Percentiles rank a stretch among this genome's conserved stretches.
These are phyloP conservation scores for Drosophila kikkawai DNA, from an alignment of 1,140 invertebrate species.

Conservation along the genomic window DNA sequence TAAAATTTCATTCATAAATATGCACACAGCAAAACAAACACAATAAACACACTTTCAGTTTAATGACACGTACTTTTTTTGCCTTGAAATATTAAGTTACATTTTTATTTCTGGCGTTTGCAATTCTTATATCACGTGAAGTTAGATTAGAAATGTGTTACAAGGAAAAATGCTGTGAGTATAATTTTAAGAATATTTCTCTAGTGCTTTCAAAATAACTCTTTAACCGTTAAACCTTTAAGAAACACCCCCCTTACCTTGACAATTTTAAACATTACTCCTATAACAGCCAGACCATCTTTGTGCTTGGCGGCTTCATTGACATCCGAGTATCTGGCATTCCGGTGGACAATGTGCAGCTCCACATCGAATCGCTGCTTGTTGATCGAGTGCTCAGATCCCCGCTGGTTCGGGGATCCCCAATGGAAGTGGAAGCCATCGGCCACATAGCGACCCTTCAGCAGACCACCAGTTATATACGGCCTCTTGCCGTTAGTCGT, in stretches of 20 bases:
- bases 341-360: conserved; percentile 78
- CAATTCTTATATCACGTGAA: conserved; percentile 5
- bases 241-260: conserved; percentile 30
- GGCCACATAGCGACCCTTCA: conserved; percentile 87
- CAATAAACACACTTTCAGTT: not conserved
- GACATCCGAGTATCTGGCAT: conserved; percentile 48
- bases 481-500: conserved; percentile 86
- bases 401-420: conserved; percentile 84
- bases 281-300: conserved; percentile 73
- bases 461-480: conserved; percentile 87
- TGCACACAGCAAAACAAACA: not conserved
- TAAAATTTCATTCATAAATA: not conserved
- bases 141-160: not conserved
- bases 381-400: conserved; percentile 70
- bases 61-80: conserved; percentile 21
- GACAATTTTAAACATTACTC: conserved; percentile 63
- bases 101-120: not conserved
- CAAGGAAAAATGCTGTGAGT: not conserved
- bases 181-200: not conserved
- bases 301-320: conserved; percentile 44
- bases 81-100: not conserved
- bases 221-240: not conserved
- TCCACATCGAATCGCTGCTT: conserved; percentile 61
- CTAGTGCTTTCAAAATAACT: not conserved
- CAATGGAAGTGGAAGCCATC: conserved; percentile 90